Conservation (phyloP, 1,140 invertebrate genomes). For the Zelostemma sp. region DNA sequence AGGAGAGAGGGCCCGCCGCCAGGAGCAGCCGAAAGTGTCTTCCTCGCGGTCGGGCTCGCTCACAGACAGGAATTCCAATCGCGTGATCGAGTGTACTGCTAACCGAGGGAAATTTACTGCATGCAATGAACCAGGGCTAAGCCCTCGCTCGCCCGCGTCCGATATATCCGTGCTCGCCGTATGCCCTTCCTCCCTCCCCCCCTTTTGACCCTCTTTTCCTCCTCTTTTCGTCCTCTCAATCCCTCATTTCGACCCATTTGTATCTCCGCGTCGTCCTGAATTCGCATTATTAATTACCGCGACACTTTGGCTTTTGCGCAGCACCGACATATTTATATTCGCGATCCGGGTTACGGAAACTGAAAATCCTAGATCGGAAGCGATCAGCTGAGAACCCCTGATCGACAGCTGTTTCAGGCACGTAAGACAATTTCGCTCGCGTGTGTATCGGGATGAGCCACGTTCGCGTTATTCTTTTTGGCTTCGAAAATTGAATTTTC, state of each 20-base stretch:
- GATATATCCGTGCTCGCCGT: constrained; percentile 31
- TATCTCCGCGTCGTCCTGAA: background rate
- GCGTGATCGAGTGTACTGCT: constrained; percentile 54
- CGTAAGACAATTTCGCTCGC: constrained; percentile 48
- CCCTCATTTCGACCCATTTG: constrained; percentile 16
- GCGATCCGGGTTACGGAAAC: background rate
- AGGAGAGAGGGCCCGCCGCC: constrained; percentile 18
- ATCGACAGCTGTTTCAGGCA: constrained; percentile 44
- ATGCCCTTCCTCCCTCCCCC: constrained; percentile 4
- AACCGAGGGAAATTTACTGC: constrained; percentile 64
- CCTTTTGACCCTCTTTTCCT: constrained; percentile 8
- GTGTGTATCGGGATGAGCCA: constrained; percentile 36
- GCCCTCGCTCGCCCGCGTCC: constrained; percentile 32
- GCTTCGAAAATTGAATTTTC: no score
- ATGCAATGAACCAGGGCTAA: constrained; percentile 59
- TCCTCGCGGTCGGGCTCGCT: constrained; percentile 45
- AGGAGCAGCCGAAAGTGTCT: constrained; percentile 37
- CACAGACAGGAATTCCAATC: constrained; percentile 51
- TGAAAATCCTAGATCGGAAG: no score
- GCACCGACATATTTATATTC: background rate
- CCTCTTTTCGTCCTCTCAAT: constrained; percentile 11
- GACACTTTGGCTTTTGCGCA: background rate
- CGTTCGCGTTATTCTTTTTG: constrained; percentile 40
- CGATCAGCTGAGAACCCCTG: constrained; percentile 46
- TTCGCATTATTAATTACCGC: background rate